A percentile compares a stretch with the other conserved stretches of the same genome.
These are phyloP conservation scores for Podarcis raffonei DNA, from an alignment of 2,113 vertebrate species.

Conservation along the genomic window DNA sequence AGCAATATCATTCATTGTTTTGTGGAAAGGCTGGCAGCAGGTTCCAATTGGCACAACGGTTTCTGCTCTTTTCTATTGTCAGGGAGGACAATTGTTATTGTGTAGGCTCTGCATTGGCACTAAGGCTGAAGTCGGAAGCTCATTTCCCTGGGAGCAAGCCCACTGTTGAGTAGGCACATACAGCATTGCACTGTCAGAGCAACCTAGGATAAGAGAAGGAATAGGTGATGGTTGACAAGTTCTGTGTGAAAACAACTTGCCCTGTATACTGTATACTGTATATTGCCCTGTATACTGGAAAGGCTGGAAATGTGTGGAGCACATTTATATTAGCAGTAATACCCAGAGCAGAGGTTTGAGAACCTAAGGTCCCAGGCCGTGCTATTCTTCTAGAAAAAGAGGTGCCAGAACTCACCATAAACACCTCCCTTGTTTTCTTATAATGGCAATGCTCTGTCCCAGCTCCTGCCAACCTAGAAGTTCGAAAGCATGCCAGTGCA, in stretches of 20 bases:
- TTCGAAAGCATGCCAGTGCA: no score
- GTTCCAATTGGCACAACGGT: neutral
- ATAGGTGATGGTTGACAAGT: neutral
- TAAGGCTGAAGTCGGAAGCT: neutral
- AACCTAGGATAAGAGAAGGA: neutral
- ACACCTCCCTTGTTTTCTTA: no score
- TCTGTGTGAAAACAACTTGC: neutral
- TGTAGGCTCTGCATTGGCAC: neutral
- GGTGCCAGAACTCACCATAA: no score
- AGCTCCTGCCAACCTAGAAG: no score
- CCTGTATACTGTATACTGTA: no score
- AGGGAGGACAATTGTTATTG: neutral
- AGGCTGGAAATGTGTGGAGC: neutral
- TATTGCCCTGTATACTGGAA: no score
- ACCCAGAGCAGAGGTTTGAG: neutral
- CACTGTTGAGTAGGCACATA: no score
- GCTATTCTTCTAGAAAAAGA: no score
- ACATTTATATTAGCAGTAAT: neutral
- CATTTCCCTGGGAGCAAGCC: neutral
- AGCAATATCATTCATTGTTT: neutral
- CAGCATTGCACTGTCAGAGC: neutral
- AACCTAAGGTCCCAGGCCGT: no score
- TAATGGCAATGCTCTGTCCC: no score
- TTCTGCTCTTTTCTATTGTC: slow-evolving; percentile 22
- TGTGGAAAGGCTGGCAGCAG: neutral